These are phyloP conservation scores for Corythornis cristatus DNA, from an alignment of 2,113 vertebrate genomes.

Conservation along the genomic window DNA sequence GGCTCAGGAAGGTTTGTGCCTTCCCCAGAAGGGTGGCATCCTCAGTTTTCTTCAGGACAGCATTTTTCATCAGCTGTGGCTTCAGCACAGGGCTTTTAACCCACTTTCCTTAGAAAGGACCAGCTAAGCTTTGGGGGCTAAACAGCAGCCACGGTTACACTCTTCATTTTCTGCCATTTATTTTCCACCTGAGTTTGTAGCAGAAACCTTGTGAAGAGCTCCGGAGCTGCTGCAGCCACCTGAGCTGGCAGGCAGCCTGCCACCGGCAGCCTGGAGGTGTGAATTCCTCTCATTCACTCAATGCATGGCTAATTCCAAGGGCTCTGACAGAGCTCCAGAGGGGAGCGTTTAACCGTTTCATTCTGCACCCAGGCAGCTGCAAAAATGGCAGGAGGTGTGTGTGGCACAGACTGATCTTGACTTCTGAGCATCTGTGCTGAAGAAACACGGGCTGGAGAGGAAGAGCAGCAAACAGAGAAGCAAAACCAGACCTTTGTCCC, in stretches of 20 bases:
- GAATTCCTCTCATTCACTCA: slow-evolving; percentile 49
- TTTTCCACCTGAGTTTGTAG: background rate
- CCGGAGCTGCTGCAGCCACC: background rate
- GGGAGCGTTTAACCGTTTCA: background rate
- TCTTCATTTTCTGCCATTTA: background rate
- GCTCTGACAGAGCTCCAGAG: background rate
- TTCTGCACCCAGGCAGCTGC: background rate
- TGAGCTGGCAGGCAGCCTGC: slow-evolving; percentile 25
- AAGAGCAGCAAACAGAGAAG: background rate
- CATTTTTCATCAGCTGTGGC: too few species aligned
- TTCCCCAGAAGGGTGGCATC: background rate
- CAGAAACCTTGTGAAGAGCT: too few species aligned
- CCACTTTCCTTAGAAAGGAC: background rate
- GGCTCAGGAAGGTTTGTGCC: background rate
- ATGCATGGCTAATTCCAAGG: slow-evolving; percentile 25
- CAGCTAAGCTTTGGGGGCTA: background rate
- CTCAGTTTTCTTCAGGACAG: too few species aligned
- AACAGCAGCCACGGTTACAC: background rate
- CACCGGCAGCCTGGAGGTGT: slow-evolving; percentile 25
- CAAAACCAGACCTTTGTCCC: background rate
- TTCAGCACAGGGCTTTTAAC: background rate
- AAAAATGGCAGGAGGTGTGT: background rate
- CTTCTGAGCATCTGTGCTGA: background rate
- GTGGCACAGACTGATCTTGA: background rate
- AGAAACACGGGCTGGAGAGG: background rate